Conservation (phyloP, 1,140 invertebrate genomes). For the Oedothorax gibbosus region DNA sequence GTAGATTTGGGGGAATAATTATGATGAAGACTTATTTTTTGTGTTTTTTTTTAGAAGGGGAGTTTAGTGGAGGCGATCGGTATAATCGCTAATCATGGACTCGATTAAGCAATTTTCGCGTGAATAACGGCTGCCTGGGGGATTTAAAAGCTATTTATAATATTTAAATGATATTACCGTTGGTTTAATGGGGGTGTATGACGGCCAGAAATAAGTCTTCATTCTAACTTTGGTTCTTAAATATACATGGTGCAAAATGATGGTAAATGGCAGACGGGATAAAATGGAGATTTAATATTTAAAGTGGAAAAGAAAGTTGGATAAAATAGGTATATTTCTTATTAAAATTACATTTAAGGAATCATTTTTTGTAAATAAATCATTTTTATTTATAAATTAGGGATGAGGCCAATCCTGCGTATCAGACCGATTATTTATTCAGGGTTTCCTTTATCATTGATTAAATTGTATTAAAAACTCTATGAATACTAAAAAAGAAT, state of each 20-base stretch:
- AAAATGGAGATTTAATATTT: no score
- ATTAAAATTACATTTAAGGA: no score
- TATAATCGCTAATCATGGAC: conserved; percentile 29
- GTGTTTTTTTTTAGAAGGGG: neutral
- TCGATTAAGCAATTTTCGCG: conserved; percentile 18
- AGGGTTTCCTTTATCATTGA: no score
- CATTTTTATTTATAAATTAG: no score
- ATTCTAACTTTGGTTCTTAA: conserved; percentile 7
- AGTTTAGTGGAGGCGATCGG: neutral
- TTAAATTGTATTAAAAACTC: no score
- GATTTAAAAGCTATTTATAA: conserved; percentile 6
- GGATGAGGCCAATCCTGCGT: no score
- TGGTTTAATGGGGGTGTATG: conserved; percentile 27
- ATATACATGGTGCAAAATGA: neutral
- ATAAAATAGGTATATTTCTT: no score
- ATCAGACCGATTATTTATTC: no score
- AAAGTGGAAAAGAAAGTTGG: no score
- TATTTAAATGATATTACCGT: conserved; percentile 36
- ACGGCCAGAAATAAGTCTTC: neutral
- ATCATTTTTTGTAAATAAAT: no score
- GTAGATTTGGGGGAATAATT: conserved; percentile 48
- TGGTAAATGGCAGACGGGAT: no score
- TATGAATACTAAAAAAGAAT: no score
- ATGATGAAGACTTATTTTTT: conserved; percentile 5
- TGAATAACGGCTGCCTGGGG: conserved; percentile 29